These are phyloP conservation scores for Drosophila subpulchrella DNA, from an alignment of 1,140 invertebrate genomes.

Conservation along the genomic window DNA sequence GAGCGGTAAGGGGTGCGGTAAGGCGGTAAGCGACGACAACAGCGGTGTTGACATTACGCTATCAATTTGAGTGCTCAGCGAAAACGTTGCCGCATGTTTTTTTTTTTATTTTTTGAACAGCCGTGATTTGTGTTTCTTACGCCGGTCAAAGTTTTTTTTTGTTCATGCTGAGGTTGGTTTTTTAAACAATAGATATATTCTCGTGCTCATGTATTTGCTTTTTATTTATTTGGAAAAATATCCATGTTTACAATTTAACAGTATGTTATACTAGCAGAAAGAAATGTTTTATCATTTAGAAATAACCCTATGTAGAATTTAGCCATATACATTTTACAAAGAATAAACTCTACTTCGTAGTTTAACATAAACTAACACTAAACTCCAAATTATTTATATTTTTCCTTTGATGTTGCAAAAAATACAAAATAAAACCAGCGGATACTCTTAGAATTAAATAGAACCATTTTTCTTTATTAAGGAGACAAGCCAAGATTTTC, in stretches of 20 bases:
- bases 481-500: conserved; percentile 10
- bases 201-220: neutral
- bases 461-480: conserved; percentile 29
- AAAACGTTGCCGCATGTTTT: conserved; percentile 38
- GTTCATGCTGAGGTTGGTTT: conserved; percentile 5
- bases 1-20: neutral
- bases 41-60: conserved; percentile 52
- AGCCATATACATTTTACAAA: no score
- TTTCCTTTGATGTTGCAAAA: neutral
- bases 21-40: conserved; percentile 28
- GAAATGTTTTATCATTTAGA: no score
- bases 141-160: conserved; percentile 19
- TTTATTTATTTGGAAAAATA: no score
- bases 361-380: no score
- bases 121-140: conserved; percentile 38
- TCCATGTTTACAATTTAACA: no score
- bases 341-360: no score
- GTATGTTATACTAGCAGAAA: no score
- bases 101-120: conserved; percentile 14
- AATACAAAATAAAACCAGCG: neutral
- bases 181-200: neutral
- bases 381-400: neutral
- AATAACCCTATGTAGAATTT: no score
- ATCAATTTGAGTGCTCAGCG: conserved; percentile 34
- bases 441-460: conserved; percentile 2